Evolutionary conservation across 2,113 vertebrate species (phyloP).

Genomic region (Eclectus roratus): DNA sequence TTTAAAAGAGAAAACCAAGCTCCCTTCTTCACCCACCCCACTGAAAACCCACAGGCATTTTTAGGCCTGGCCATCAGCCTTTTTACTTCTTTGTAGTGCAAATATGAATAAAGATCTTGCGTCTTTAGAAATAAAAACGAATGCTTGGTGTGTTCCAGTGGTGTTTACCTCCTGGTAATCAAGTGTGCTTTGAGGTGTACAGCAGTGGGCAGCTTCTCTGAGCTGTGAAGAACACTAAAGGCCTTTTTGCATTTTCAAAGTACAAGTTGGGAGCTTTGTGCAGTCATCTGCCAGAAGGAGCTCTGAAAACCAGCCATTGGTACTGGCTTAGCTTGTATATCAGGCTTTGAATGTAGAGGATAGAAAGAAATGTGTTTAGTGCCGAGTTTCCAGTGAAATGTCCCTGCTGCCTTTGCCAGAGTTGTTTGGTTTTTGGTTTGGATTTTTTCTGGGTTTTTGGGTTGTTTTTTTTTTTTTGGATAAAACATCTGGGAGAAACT

Average conservation of each 20-base stretch:
- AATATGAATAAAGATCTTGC: background rate
- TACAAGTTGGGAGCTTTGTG: background rate
- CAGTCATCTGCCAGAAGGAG: background rate
- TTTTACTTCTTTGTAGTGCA: background rate
- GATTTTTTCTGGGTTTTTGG: background rate
- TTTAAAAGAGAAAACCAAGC: background rate
- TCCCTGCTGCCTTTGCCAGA: background rate
- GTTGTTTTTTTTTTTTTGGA: background rate
- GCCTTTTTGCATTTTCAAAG: background rate
- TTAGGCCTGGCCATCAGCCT: background rate
- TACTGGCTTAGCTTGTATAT: background rate
- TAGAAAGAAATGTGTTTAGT: background rate
- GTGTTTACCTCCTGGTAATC: background rate
- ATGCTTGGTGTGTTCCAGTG: background rate
- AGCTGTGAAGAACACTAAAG: background rate
- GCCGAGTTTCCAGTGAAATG: background rate
- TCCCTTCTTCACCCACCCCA: background rate
- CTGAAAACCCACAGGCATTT: background rate
- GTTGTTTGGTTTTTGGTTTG: background rate
- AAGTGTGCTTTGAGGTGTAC: background rate
- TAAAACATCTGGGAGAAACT: background rate
- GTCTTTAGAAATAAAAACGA: background rate
- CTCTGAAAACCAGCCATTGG: background rate
- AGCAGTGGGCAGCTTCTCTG: background rate
- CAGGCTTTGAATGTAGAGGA: background rate